Evolutionary conservation across 1,140 invertebrate species (phyloP).

Genomic region (Propsilocerus akamusi): DNA sequence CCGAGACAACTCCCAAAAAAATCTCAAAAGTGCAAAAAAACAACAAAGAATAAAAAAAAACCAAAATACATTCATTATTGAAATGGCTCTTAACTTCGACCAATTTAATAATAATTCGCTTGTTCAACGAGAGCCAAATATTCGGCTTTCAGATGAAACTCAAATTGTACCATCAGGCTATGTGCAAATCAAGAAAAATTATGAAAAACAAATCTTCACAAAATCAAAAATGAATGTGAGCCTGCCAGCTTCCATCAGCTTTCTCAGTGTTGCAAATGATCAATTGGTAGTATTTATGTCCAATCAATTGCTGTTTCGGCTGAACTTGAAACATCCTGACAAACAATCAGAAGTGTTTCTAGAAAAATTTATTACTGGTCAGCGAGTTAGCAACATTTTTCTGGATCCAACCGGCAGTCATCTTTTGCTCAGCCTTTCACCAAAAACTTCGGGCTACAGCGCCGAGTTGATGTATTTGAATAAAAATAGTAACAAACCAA

Average conservation of each 20-base stretch:
- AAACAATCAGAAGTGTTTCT: slow-evolving; percentile 41
- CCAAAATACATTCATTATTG: too few species aligned
- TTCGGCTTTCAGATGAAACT: slow-evolving; percentile 14
- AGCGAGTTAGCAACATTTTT: slow-evolving; percentile 51
- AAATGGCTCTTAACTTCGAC: slow-evolving; percentile 56
- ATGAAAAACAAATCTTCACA: slow-evolving; percentile 56
- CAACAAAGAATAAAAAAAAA: too few species aligned
- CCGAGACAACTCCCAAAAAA: too few species aligned
- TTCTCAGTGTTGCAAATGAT: slow-evolving; percentile 65
- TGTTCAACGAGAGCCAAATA: slow-evolving; percentile 16
- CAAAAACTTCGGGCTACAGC: slow-evolving; percentile 36
- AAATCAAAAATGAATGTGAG: slow-evolving; percentile 61
- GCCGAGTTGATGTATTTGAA: slow-evolving; percentile 67
- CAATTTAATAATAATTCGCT: slow-evolving; percentile 34
- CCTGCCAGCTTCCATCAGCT: slow-evolving; percentile 53
- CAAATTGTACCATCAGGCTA: slow-evolving; percentile 34
- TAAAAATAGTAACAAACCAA: slow-evolving; percentile 40
- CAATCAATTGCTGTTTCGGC: slow-evolving; percentile 59
- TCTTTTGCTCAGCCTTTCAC: slow-evolving; percentile 52
- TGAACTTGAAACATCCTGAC: slow-evolving; percentile 63
- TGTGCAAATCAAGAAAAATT: slow-evolving; percentile 45
- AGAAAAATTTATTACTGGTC: slow-evolving; percentile 36
- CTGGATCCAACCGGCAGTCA: slow-evolving; percentile 76
- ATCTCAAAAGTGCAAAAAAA: too few species aligned
- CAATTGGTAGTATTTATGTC: slow-evolving; percentile 67